Percentiles rank a stretch among this genome's conserved stretches.
Evolutionary conservation across 2,113 vertebrate genomes (phyloP).

Genomic region (Ginglymostoma cirratum): DNA sequence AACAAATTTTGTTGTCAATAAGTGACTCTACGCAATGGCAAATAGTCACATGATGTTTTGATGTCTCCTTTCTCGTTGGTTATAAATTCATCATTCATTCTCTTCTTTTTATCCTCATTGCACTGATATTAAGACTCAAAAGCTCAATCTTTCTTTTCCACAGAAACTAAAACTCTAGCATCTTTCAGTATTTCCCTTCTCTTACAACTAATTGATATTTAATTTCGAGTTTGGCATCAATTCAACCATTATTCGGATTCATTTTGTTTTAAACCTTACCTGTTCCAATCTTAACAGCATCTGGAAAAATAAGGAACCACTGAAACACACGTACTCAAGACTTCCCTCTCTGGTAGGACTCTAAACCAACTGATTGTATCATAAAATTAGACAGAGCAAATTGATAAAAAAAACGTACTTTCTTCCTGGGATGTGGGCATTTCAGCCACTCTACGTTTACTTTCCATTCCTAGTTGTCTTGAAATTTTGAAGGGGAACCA

Average conservation of each 20-base stretch:
- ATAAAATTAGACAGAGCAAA: not conserved
- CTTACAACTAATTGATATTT: no score
- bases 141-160: no score
- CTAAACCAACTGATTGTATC: not conserved
- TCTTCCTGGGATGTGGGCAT: not conserved
- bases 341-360: not conserved
- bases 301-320: not conserved
- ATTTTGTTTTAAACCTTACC: not conserved
- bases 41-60: no score
- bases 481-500: not conserved
- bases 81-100: no score
- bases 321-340: not conserved
- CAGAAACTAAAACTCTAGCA: no score
- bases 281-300: not conserved
- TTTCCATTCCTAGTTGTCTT: not conserved
- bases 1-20: no score
- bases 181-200: no score
- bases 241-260: not conserved
- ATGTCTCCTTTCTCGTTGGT: no score
- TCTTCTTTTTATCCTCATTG: no score
- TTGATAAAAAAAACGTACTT: not conserved
- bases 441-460: not conserved
- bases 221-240: not conserved
- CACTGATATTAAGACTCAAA: no score
- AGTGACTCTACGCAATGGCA: no score